Evolutionary conservation across 2,113 vertebrate genomes (phyloP), one percentile per base, ranked within the genome.

Genomic region (Aepyceros melampus): DNA sequence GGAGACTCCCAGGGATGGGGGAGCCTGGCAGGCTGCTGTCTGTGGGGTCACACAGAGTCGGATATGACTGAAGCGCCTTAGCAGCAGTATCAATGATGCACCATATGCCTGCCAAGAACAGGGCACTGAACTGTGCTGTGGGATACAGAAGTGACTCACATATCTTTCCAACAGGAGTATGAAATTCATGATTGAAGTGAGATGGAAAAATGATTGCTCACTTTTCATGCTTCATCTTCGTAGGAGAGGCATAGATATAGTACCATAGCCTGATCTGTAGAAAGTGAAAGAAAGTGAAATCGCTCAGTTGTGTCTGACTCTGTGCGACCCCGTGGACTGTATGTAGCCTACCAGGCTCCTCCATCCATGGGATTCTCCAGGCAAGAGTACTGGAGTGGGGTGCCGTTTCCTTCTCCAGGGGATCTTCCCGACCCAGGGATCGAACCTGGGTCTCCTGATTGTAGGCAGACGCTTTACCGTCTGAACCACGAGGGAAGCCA

Each of bases 21-120:
- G 31, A 33, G 62, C 62, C 62, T 64, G 62, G 62, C 8, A 0
- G 14, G 62, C 62, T 64, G 31, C 31, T 0, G 0, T 62, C 31
- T 33, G 33, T 4, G 31, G 60, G 31, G 14, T 64, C 0, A 1
- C 15, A 8, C 3, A 33, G 31, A 64, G 31, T 33, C 0, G 6
- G 31, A 33, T 15, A 17, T 0, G 3, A 64, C 60, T 64, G 31
- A 62, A 62, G 60, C 6, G 14, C 33, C 15, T 62, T 62, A 62
- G 60, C 29, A 62, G 60, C 60, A 56, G 84, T 6, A 88, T 33
- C 76, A 64, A 17, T 64, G 62, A 71, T 71, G 67, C 21, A 71
- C 5, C 19, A 23, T 40, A 21, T 71, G 40, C n/a, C n/a, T 40
- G n/a, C 49, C 29, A 67, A 33, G 23, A 88, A 14, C 43, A 91